Evolutionary conservation across 2,888 invertebrate genomes (phyloP).

Genomic region (Thera obeliscata): DNA sequence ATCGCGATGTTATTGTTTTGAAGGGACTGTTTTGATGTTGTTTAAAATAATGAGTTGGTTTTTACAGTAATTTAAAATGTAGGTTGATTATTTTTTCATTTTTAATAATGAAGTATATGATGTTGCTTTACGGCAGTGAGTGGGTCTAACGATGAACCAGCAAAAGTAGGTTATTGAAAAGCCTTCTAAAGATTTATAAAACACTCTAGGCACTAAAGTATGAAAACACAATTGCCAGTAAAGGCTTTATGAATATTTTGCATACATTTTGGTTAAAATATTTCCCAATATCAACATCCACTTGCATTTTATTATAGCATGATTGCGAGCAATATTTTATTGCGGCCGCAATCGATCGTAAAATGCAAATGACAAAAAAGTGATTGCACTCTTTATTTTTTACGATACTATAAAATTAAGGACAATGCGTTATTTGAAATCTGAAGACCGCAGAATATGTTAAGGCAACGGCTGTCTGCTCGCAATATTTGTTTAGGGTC

Average conservation of each 20-base stretch:
- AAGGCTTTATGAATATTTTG: constrained; percentile 30
- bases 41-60: constrained; percentile 26
- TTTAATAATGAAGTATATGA: no score
- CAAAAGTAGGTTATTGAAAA: constrained; percentile 9
- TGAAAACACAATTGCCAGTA: constrained; percentile 12
- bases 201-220: background rate
- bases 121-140: no score
- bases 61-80: background rate
- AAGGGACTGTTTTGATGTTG: constrained; percentile 41
- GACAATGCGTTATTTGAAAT: constrained; percentile 51
- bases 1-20: constrained; percentile 43
- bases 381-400: constrained; percentile 35
- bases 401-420: constrained; percentile 45
- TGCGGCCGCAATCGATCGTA: constrained; percentile 34
- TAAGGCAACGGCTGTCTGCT: constrained; percentile 54
- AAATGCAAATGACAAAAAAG: constrained; percentile 42
- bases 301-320: constrained; percentile 35
- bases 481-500: constrained; percentile 79
- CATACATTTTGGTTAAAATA: constrained; percentile 28
- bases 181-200: constrained; percentile 7
- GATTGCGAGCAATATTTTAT: constrained; percentile 39
- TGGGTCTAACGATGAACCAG: background rate
- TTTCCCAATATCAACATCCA: constrained; percentile 34
- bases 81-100: constrained; percentile 3
- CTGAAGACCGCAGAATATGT: constrained; percentile 53